Evolutionary conservation across 1,140 invertebrate species (phyloP).

Genomic region (Drosophila cardini): DNA sequence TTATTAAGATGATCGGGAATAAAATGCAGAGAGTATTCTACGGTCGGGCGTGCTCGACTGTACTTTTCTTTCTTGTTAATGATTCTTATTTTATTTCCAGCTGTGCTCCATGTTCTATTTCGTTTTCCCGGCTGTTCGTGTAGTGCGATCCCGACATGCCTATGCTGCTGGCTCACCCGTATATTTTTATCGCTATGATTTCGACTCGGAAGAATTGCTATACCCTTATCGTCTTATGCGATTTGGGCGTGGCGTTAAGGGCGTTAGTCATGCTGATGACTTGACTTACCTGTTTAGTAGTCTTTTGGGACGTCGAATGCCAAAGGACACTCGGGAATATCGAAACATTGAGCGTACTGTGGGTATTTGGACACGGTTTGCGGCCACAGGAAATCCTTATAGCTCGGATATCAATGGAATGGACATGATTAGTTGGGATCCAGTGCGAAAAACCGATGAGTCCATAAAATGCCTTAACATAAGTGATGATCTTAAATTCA

Average conservation of each 20-base stretch:
- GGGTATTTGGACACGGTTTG: conserved; percentile 85
- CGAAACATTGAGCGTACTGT: conserved; percentile 79
- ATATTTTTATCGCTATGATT: conserved; percentile 85
- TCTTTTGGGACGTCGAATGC: conserved; percentile 80
- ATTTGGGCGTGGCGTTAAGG: conserved; percentile 74
- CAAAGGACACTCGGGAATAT: conserved; percentile 77
- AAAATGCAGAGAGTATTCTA: no score
- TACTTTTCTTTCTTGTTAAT: no score
- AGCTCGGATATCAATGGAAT: conserved; percentile 71
- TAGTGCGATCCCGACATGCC: conserved; percentile 71
- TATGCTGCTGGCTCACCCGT: conserved; percentile 80
- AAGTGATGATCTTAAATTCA: conserved; percentile 77
- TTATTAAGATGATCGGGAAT: no score
- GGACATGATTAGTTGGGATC: conserved; percentile 71
- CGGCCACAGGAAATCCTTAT: conserved; percentile 82
- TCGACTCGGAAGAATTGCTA: conserved; percentile 79
- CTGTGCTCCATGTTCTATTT: conserved; percentile 79
- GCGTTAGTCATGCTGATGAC: conserved; percentile 88
- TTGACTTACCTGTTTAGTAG: conserved; percentile 87
- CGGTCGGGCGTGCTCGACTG: no score
- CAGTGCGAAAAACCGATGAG: conserved; percentile 67
- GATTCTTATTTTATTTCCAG: conserved; percentile 36
- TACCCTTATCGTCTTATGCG: conserved; percentile 82
- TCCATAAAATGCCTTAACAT: conserved; percentile 85
- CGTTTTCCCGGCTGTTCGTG: conserved; percentile 79